phyloP scores from a whole-genome alignment of 2,888 invertebrate species.

The Hemistola chrysoprasaria region DNA sequence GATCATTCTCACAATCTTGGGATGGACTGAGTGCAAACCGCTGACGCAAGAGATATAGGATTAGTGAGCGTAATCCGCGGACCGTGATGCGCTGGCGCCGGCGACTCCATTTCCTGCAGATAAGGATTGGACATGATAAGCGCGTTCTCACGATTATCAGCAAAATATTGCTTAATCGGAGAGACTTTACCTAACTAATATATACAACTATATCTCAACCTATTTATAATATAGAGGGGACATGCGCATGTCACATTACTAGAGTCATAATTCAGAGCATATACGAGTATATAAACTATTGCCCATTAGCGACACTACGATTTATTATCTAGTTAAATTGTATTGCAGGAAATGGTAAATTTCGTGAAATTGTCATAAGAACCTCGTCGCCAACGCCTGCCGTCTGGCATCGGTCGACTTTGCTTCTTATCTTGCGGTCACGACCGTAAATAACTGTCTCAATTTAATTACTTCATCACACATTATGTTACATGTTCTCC shows the following conservation, averaged over 20 bases:
- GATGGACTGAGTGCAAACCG: slow-evolving; percentile 2
- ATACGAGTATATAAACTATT: too few species aligned
- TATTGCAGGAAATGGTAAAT: slow-evolving; percentile 19
- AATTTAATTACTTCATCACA: slow-evolving; percentile 46
- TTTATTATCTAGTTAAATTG: neutral
- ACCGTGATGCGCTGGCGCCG: slow-evolving; percentile 61
- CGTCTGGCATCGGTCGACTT: slow-evolving; percentile 40
- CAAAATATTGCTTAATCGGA: slow-evolving; percentile 8
- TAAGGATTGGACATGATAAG: slow-evolving; percentile 57
- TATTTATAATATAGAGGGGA: too few species aligned
- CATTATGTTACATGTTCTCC: slow-evolving; percentile 1
- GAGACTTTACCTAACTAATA: too few species aligned
- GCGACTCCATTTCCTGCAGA: slow-evolving; percentile 70
- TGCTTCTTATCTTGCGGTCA: slow-evolving; percentile 53
- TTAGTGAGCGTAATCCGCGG: slow-evolving; percentile 60
- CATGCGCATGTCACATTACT: too few species aligned
- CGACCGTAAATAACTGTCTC: slow-evolving; percentile 41
- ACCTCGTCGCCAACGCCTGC: slow-evolving; percentile 21
- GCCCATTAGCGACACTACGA: too few species aligned
- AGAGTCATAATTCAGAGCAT: too few species aligned
- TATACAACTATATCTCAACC: too few species aligned
- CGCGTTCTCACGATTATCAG: slow-evolving; percentile 46
- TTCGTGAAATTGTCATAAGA: slow-evolving; percentile 36
- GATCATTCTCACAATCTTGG: too few species aligned
- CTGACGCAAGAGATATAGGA: slow-evolving; percentile 44